phyloP scores from a whole-genome alignment of 2,797 vertebrate genomes.

The Melanotaenia maccullochi region DNA sequence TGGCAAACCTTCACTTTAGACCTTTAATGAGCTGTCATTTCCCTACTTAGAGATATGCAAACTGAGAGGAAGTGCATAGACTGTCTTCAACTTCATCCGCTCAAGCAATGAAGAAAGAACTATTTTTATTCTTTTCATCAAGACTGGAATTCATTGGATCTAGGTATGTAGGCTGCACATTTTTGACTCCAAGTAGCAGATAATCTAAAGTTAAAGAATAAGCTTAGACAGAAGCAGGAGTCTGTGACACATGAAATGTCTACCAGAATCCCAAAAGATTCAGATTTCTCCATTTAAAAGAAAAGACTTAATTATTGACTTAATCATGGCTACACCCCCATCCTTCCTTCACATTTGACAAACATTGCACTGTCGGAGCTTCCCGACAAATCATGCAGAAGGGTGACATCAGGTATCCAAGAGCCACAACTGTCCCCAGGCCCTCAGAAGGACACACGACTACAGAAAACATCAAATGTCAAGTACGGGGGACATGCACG shows the following conservation, averaged over 20 bases:
- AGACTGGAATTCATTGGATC: constrained; percentile 4
- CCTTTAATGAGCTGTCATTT: constrained; percentile 79
- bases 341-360: constrained; percentile 55
- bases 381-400: constrained; percentile 77
- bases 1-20: constrained; percentile 62
- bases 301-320: constrained; percentile 28
- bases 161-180: background rate
- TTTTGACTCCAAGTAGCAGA: background rate
- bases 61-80: constrained; percentile 32
- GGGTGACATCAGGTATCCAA: constrained; percentile 82
- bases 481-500: constrained; percentile 67
- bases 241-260: background rate
- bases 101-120: constrained; percentile 8
- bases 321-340: constrained; percentile 20
- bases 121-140: constrained; percentile 8
- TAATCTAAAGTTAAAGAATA: constrained; percentile 10
- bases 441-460: constrained; percentile 73
- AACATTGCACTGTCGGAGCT: constrained; percentile 68
- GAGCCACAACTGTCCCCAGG: constrained; percentile 77
- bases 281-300: constrained; percentile 1
- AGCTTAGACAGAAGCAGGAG: constrained; percentile 3
- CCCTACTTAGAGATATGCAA: constrained; percentile 58
- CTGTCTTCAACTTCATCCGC: constrained; percentile 23
- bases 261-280: constrained; percentile 7
- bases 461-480: constrained; percentile 84